Evolutionary conservation across 2,797 vertebrate species (phyloP), one percentile per base, ranked within the genome.

Genomic region (Sciurus vulgaris): DNA sequence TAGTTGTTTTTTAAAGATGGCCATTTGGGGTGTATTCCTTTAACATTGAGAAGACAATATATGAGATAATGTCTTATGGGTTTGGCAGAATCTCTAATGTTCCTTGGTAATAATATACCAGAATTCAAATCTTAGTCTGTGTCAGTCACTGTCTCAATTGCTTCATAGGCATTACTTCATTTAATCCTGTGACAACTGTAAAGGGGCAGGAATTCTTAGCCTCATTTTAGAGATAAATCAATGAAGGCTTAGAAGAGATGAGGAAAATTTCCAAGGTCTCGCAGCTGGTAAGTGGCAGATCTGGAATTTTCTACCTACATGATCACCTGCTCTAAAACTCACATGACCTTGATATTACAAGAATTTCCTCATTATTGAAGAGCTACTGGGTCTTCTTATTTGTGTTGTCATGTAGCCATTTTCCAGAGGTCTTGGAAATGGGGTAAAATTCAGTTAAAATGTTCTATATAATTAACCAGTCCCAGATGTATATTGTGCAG

Each of bases 1-100:
- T 91, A 22, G 26, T 82, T 87, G 1, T 72, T 78, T 77, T 49
- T 59, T 65, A 49, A 84, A 47, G 67, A 65, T 94, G 30, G 14
- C 83, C 11, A 9, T 56, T 51, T 54, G 12, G n/a, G 24, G 2
- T 54, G 28, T 89, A 78, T 83, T 91, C 33, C 20, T 92, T 95
- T 93, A 63, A 69, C 7, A 65, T 47, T 79, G 51, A 81, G 76
- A 79, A 93, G 70, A 35, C 22, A 87, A 89, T 28, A 73, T 84
- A 47, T 87, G 61, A 90, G 76, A 22, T 65, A 85, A 73, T 33
- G 20, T 81, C 44, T 86, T 72, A 30, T 61, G 28, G 63, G 61
- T 93, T 65, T 89, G 56, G 38, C 30, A 88, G 8, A 61, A 61
- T 10, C 84, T 81, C 28, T 41, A 49, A 51, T 86, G 17, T 84